Evolutionary conservation across 2,113 vertebrate species (phyloP).

Genomic region (Gymnocephalus cernua): DNA sequence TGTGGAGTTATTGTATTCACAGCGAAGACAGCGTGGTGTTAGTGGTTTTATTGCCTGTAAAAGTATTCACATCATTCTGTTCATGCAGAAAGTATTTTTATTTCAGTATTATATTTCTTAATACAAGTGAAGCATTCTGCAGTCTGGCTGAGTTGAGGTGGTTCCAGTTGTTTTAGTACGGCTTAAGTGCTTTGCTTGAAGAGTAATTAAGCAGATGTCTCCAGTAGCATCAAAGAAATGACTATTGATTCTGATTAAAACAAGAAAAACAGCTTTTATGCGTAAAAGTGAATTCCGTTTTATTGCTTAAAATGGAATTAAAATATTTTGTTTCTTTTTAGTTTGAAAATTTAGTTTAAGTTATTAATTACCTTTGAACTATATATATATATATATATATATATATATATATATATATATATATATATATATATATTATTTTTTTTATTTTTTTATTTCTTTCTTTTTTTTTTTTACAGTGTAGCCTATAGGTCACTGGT

Average conservation of each 20-base stretch:
- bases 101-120: conserved; percentile 28
- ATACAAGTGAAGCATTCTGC: background rate
- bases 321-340: background rate
- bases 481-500: background rate
- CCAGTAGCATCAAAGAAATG: background rate
- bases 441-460: no score
- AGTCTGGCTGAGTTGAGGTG: conserved; percentile 17
- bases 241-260: background rate
- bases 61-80: conserved; percentile 11
- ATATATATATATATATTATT: no score
- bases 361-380: background rate
- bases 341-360: background rate
- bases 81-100: conserved; percentile 38
- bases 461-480: background rate
- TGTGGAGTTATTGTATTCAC: background rate
- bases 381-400: no score
- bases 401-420: no score
- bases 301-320: background rate
- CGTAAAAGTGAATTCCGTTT: background rate
- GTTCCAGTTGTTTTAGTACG: conserved; percentile 21
- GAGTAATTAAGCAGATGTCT: conserved; percentile 40
- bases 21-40: conserved; percentile 1
- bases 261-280: background rate
- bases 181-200: conserved; percentile 8
- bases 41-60: background rate